Evolutionary conservation across 1,140 invertebrate species (phyloP).

Genomic region (Drosophila sp.): DNA sequence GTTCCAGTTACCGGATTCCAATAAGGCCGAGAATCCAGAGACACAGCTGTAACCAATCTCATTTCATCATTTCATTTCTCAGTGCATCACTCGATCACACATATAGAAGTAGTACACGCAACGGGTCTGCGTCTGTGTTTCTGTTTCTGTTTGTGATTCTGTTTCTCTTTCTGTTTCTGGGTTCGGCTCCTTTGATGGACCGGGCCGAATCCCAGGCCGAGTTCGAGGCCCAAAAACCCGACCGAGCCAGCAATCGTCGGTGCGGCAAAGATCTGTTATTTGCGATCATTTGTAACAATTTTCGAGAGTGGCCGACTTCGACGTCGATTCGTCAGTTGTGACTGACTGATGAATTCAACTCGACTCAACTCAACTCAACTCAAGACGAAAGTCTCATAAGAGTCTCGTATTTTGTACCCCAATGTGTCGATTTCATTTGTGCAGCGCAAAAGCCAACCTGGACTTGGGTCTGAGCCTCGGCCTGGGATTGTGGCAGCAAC

Average conservation of each 20-base stretch:
- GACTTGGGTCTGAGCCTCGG: not conserved
- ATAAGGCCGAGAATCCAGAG: slow-evolving; percentile 12
- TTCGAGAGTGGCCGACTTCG: slow-evolving; percentile 62
- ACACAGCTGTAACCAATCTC: slow-evolving; percentile 42
- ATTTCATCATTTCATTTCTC: slow-evolving; percentile 25
- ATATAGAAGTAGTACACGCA: slow-evolving; percentile 45
- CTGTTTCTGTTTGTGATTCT: slow-evolving; percentile 17
- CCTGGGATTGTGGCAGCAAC: slow-evolving; percentile 51
- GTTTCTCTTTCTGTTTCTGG: slow-evolving; percentile 10
- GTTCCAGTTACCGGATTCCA: slow-evolving; percentile 29
- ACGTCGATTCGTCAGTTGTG: slow-evolving; percentile 56
- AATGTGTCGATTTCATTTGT: slow-evolving; percentile 83
- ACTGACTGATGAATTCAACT: slow-evolving; percentile 54
- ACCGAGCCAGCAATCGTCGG: slow-evolving; percentile 19
- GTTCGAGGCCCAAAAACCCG: slow-evolving; percentile 18
- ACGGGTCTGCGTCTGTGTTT: slow-evolving; percentile 36
- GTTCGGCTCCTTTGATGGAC: slow-evolving; percentile 80
- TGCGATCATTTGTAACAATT: slow-evolving; percentile 85
- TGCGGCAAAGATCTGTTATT: slow-evolving; percentile 84
- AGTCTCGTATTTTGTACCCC: slow-evolving; percentile 58
- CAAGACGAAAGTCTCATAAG: slow-evolving; percentile 9
- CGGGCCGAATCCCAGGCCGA: slow-evolving; percentile 31
- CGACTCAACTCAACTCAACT: slow-evolving; percentile 31
- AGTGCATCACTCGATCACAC: slow-evolving; percentile 40
- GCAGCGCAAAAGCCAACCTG: slow-evolving; percentile 39